Evolutionary conservation across 2,888 invertebrate genomes (phyloP), one percentile per base, ranked within the genome.

Genomic region (Ommatoiulus sabulosus): DNA sequence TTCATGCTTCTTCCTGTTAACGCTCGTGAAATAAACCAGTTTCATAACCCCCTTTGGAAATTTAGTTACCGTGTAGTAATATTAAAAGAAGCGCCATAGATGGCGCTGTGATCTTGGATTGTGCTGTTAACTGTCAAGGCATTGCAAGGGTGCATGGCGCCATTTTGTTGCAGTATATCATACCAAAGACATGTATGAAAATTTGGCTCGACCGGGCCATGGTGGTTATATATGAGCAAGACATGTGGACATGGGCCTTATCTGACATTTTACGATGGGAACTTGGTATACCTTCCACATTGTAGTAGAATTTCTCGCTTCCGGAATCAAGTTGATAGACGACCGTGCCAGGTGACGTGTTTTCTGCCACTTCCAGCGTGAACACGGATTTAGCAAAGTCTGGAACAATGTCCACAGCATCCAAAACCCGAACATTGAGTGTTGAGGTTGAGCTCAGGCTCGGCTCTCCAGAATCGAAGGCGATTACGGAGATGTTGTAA

Each of bases 381-480:
- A 91, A 91, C 10, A 91, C 91, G 12, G 91, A 90, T 89, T 91
- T 90, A 1, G 90, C 87, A 87, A 92, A 91, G 88, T 91, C 90
- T 0, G 92, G 92, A 6, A 91, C 90, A 7, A 91, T 91, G 87
- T 91, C 91, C 72, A 91, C 90, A 0, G 90, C 91, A 89, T 92
- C 91, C 24, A 91, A 91, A 8, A 93, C 91, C 44, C 91, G 91
- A 17, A 93, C 91, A 89, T 91, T 91, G 15, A 92, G 90, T 89
- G 91, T 91, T 1, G 97, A 97, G 0, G 96, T 96, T 0, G 97
- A 95, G 89, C 96, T 96, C 3, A 96, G 93, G 91, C 96, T 96
- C 0, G 97, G 97, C 72, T 95, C 96, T 0, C 97, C 97, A 88
- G 97, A 94, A 93, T 97, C 97, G 0, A 97, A 96, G 0, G 97